Base-by-base conservation (phyloP, 2,113 vertebrate genomes). In the Lasiurus cinereus region DNA sequence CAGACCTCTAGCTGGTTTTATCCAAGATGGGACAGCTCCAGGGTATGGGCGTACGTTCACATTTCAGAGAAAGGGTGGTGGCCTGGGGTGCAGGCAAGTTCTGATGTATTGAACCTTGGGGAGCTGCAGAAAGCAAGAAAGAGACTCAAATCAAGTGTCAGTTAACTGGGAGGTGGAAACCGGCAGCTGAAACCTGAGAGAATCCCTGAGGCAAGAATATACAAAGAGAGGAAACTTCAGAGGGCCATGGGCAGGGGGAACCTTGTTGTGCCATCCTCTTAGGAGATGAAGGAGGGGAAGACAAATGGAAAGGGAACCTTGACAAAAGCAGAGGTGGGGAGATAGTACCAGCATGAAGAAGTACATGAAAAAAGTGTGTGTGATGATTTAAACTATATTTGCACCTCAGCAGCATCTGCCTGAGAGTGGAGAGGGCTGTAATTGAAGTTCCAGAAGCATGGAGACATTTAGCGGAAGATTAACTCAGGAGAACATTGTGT, bases 401-500 rank as follows among this genome's bases (percentile, higher is more conserved):
- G 43, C 54, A 64, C 21, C 0, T 0, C 29, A 62, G n/a, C 52
- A 48, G 43, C 0, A 0, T 88, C 83, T 83, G 73, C 74, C 24
- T 39, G 73, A 76, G 62, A 67, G 70, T 0, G 21, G 54, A 56
- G 9, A 8, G 36, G 76, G 39, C 22, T 96, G 16, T 88, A 83
- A 84, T 21, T 78, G 82, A 83, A 88, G 62, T 69, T 94, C 36
- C 50, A 86, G 89, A 91, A 95, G 87, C 70, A 80, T 56, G 79
- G 66, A 91, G 79, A 94, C 77, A 83, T 88, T 94, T 67, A 59
- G 56, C 33, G 64, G 74, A 94, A 91, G 78, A 94, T 84, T 86
- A 93, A 91, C 70, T 96, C 79, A 21, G 52, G 76, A 77, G 39
- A 83, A 27, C 8, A 10, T 1, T 70, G 29, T 78, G 46, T 86